Evolutionary conservation across 2,797 vertebrate species (phyloP).

Genomic region (Sparus aurata): DNA sequence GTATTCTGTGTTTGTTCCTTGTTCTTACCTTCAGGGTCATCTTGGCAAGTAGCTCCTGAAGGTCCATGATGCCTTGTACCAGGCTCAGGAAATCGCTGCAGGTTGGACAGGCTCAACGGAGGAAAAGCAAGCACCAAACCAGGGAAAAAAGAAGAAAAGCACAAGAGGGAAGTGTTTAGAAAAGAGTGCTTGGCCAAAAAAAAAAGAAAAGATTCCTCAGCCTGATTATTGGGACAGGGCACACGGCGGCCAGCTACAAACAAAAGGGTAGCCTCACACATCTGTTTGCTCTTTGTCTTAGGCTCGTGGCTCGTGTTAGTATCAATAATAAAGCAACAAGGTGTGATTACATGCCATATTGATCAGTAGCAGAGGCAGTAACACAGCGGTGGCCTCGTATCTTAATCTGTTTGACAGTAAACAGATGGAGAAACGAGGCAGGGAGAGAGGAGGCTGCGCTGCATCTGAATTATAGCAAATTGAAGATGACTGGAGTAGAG

Average conservation of each 20-base stretch:
- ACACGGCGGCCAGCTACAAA: slow-evolving; percentile 20
- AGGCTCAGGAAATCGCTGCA: slow-evolving; percentile 98
- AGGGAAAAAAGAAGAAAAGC: slow-evolving; percentile 11
- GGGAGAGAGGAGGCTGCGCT: slow-evolving; percentile 5
- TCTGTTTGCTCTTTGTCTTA: slow-evolving; percentile 47
- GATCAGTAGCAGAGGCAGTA: slow-evolving; percentile 66
- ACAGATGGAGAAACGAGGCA: slow-evolving; percentile 43
- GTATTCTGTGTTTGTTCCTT: neutral
- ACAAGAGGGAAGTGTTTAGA: slow-evolving; percentile 44
- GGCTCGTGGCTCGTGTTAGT: slow-evolving; percentile 24
- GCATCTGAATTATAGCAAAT: slow-evolving; percentile 44
- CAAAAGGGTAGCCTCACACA: slow-evolving; percentile 31
- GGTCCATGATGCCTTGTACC: slow-evolving; percentile 99
- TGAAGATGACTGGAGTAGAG: slow-evolving; percentile 33
- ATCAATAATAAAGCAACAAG: slow-evolving; percentile 64
- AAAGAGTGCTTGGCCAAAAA: no score
- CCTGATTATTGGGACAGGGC: slow-evolving; percentile 30
- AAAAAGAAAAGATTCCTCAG: neutral
- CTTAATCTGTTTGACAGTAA: slow-evolving; percentile 69
- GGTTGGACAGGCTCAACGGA: slow-evolving; percentile 94
- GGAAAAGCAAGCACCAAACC: slow-evolving; percentile 71
- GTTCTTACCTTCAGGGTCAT: slow-evolving; percentile 96
- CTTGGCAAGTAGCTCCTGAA: slow-evolving; percentile 96
- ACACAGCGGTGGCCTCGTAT: slow-evolving; percentile 48
- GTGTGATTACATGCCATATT: slow-evolving; percentile 74